Base-by-base conservation (phyloP, 2,888 invertebrate genomes). In the Dastarcus helophoroides region DNA sequence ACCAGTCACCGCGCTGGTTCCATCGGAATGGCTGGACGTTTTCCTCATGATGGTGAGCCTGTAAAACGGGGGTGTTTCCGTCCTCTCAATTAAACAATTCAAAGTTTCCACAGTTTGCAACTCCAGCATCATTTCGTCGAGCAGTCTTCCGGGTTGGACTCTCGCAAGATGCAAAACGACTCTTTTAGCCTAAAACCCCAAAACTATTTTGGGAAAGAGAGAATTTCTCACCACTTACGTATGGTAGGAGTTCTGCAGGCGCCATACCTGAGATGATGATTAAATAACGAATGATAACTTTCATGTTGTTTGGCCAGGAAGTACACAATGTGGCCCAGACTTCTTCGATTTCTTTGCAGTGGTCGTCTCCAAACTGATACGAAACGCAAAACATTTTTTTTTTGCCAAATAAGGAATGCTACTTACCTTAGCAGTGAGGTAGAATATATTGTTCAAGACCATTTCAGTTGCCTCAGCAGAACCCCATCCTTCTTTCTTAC, bases 401-500 rank as follows among this genome's bases (percentile, higher is more conserved):
- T 13, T 29, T 11, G 13, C 4, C 3, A 3, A 15, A 27, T 21
- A 27, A n/a, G n/a, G n/a, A n/a, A n/a, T n/a, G n/a, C 14, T 28
- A 41, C 49, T 54, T 65, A 88, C 88, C 79, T 91, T 91, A 3
- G 91, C 88, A 4, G 97, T 98, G 48, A 97, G 85, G 63, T 95
- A 97, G 64, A 98, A 90, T 11, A 98, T 77, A 66, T 98, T 98
- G 62, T 98, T 98, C 39, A 98, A 73, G 27, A 98, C 91, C 91
- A 98, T 94, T 66, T 98, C 97, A 0, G 97, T 98, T n/a, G 97
- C 97, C 64, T 97, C 95, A 0, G 88, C 88, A 1, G 94, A 94
- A 23, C 98, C 98, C 74, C 97, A 94, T 0, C 97, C 97, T 58
- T 94, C 93, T 29, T 88, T 75, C 10, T 85, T 71, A 71, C 65